phyloP scores from a whole-genome alignment of 1,140 invertebrate genomes.

The Penaeus indicus region DNA sequence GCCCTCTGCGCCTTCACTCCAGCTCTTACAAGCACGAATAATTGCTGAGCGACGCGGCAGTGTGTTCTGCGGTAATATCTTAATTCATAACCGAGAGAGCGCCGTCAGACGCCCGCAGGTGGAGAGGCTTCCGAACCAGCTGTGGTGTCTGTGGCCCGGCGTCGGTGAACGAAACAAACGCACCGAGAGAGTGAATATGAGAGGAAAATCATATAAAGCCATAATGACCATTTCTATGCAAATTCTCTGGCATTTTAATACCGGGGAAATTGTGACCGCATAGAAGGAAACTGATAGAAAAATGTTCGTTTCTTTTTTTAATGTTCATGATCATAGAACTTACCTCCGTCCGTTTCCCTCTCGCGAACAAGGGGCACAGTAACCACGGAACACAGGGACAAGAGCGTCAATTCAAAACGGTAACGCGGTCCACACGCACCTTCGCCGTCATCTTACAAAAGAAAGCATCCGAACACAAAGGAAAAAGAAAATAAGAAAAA shows the following conservation, averaged over 20 bases:
- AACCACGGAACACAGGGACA: not conserved
- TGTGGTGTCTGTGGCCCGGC: conserved; percentile 7
- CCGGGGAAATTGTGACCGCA: conserved; percentile 57
- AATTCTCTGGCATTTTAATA: conserved; percentile 60
- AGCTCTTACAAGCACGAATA: no score
- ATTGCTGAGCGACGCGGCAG: no score
- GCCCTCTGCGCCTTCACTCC: no score
- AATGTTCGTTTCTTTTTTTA: conserved; percentile 49
- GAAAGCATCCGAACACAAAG: not conserved
- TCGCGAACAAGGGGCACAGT: no score
- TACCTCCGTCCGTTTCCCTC: not conserved
- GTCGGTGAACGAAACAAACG: conserved; percentile 47
- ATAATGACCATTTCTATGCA: conserved; percentile 64
- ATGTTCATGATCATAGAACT: not conserved
- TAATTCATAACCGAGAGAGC: no score
- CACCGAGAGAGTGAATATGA: conserved; percentile 59
- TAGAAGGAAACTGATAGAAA: conserved; percentile 32
- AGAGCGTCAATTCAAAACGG: no score
- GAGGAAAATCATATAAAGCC: conserved; percentile 63
- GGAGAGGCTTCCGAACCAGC: no score
- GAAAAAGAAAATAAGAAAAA: conserved; percentile 2
- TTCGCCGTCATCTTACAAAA: not conserved
- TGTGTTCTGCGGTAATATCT: no score
- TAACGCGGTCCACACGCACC: no score
- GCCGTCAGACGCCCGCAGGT: no score